Evolutionary conservation across 2,113 vertebrate species (phyloP), one percentile per base, ranked within the genome.

Genomic region (Pycnonotus jocosus): DNA sequence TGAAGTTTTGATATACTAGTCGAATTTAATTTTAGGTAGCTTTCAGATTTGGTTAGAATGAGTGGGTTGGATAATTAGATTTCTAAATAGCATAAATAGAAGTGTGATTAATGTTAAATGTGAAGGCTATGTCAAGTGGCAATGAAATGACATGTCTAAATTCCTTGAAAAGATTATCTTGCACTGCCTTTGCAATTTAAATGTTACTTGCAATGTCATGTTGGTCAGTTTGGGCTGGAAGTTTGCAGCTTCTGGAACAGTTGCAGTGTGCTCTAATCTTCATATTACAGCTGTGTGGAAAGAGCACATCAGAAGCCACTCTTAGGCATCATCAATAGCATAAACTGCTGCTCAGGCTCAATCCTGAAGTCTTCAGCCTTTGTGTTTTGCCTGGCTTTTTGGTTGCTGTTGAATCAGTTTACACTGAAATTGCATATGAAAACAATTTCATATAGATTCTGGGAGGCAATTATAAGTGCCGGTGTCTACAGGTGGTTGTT

Each of bases 41-140:
- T 93, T 94, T 93, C 85, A 83, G 35, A 82, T 69, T 60, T 92
- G 28, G 22, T 80, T 90, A 76, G 30, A 93, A 74, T 83, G 64
- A 72, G 14, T 62, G 20, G 13, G 38, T 40, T 74, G 57, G 50
- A 62, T 74, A 90, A 90, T 70, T 66, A 58, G 30, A 33, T 93
- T 92, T 88, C 28, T 37, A 90, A 65, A 62, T 33, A 71, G 35
- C 92, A 80, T 73, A 50, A 64, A 83, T 35, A 66, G 37, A 81
- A 77, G 44, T 2, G 20, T 65, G 85, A 93, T 53, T 62, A 84
- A 72, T 38, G 45, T 71, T 73, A 90, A 68, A 69, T 50, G 33
- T 72, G 58, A 73, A 92, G 37, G 42, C 70, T 27, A 0, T 79
- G 66, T 78, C 54, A 93, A 28, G 58, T 4, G 5, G 37, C 78